Percentiles rank a stretch among this genome's conserved stretches.
These are phyloP conservation scores for Macrochelys suwanniensis DNA, from an alignment of 2,797 vertebrate species.

Conservation along the genomic window DNA sequence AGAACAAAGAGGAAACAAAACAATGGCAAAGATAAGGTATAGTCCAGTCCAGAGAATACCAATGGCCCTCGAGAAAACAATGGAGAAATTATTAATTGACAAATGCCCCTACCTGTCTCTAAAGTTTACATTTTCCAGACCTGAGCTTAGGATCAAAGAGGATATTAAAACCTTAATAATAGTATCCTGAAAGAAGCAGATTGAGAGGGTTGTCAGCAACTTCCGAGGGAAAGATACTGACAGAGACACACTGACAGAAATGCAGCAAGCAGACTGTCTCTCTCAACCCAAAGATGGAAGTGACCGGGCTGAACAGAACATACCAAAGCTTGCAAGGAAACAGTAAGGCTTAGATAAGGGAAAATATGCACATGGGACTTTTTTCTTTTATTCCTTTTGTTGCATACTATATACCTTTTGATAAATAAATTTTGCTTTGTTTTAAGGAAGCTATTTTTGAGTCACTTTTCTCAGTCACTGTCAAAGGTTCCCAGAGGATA, in stretches of 20 bases:
- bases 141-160: background rate
- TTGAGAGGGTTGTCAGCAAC: background rate
- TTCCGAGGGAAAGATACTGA: background rate
- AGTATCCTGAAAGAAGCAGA: background rate
- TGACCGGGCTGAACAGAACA: background rate
- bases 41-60: background rate
- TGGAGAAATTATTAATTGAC: background rate
- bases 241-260: background rate
- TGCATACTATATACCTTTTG: too few species aligned
- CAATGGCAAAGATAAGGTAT: background rate
- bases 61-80: background rate
- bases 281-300: background rate
- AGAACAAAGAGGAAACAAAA: background rate
- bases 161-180: background rate
- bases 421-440: background rate
- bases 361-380: too few species aligned
- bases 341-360: background rate
- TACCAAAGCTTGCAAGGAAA: background rate
- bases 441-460: background rate
- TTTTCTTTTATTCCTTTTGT: background rate
- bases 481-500: background rate
- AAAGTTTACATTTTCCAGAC: background rate
- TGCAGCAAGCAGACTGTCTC: background rate
- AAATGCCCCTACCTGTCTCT: background rate
- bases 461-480: background rate